Percentiles rank a stretch among this genome's conserved stretches.
These are phyloP conservation scores for Tokudaia tokunoshimensis DNA, from an alignment of 2,797 vertebrate genomes.

Conservation along the genomic window DNA sequence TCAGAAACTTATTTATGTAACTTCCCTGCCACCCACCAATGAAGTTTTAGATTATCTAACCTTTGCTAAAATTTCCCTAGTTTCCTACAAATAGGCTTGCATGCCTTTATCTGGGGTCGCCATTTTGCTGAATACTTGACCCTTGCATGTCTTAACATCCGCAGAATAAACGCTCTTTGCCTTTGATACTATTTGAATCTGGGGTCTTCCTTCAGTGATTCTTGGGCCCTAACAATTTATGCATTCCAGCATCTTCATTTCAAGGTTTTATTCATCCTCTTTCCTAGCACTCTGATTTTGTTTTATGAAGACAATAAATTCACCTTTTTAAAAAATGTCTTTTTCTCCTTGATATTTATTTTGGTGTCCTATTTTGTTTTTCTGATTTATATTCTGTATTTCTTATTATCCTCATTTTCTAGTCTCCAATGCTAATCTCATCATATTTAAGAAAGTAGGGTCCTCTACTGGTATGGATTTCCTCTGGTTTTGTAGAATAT, in stretches of 20 bases:
- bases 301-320: not conserved
- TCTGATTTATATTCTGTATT: not conserved
- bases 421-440: not conserved
- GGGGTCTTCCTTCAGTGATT: not conserved
- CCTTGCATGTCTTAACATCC: not conserved
- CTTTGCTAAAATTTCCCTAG: not conserved
- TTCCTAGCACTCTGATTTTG: not conserved
- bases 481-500: not conserved
- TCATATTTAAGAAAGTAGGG: not conserved
- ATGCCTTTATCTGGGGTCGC: not conserved
- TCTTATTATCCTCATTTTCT: not conserved
- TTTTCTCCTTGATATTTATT: not conserved
- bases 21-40: too few relatives aligned
- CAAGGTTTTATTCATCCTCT: not conserved
- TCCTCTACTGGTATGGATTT: not conserved
- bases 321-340: not conserved
- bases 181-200: not conserved
- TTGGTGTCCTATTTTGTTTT: not conserved
- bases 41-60: not conserved
- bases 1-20: too few relatives aligned
- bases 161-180: not conserved
- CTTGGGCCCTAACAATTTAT: not conserved
- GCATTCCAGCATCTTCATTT: conserved; percentile 12
- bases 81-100: not conserved
- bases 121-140: not conserved